Conservation (phyloP, 2,113 vertebrate genomes). For the Aegotheles bennettii region DNA sequence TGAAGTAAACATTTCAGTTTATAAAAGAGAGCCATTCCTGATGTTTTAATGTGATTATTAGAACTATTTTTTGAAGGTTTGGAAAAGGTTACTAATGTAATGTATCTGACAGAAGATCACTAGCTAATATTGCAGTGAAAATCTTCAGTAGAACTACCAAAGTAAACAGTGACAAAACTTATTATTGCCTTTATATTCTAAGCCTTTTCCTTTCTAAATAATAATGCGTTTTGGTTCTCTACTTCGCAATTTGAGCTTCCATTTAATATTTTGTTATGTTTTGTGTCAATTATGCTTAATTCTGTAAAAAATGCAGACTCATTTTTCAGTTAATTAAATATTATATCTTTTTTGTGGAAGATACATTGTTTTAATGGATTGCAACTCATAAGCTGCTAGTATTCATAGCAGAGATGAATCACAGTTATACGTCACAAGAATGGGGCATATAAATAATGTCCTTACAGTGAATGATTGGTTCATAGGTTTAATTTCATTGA, state of each 20-base stretch:
- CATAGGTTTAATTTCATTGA: neutral
- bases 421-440: neutral
- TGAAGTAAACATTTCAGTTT: neutral
- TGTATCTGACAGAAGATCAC: neutral
- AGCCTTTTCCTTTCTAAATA: neutral
- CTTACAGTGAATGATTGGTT: neutral
- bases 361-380: neutral
- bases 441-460: neutral
- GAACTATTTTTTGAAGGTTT: neutral
- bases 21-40: neutral
- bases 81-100: neutral
- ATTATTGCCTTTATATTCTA: neutral
- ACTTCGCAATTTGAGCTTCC: neutral
- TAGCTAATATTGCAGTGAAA: neutral
- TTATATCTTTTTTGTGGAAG: neutral
- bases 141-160: neutral
- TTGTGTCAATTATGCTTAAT: neutral
- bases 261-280: neutral
- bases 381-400: neutral
- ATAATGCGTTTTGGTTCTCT: neutral
- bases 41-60: neutral
- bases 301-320: neutral
- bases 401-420: neutral
- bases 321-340: neutral
- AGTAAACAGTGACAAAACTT: neutral